A percentile compares a stretch with the other conserved stretches of the same genome.
These are phyloP conservation scores for Nemapogon koenigi DNA, from an alignment of 2,888 invertebrate genomes.

Conservation along the genomic window DNA sequence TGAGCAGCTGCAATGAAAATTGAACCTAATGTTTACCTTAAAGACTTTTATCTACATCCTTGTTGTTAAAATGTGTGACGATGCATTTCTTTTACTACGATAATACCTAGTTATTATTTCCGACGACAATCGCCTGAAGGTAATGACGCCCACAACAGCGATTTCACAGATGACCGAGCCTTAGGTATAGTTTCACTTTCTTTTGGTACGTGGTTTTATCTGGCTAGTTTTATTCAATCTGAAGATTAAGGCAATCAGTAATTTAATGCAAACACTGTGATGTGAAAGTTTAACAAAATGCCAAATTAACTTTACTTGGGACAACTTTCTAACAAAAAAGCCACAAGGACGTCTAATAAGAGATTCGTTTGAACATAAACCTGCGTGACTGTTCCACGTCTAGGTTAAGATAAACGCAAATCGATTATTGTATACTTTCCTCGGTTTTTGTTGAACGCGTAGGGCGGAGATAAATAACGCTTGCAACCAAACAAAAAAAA, in stretches of 20 bases:
- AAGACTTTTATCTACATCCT: slow-evolving; percentile 2
- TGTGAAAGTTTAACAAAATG: too few relatives aligned
- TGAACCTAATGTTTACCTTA: too few relatives aligned
- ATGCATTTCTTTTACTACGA: slow-evolving; percentile 1
- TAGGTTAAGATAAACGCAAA: slow-evolving; percentile 2
- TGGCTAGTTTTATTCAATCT: slow-evolving; percentile 1
- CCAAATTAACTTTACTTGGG: too few relatives aligned
- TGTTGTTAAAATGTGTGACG: slow-evolving; percentile 6
- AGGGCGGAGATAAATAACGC: slow-evolving; percentile 37
- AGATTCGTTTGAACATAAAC: slow-evolving; percentile 2
- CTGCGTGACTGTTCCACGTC: slow-evolving; percentile 8
- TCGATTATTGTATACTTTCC: slow-evolving; percentile 44
- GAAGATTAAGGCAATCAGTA: too few relatives aligned
- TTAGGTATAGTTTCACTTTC: slow-evolving; percentile 50
- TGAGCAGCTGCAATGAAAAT: too few relatives aligned
- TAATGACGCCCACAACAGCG: slow-evolving; percentile 20
- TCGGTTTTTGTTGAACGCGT: slow-evolving; percentile 56
- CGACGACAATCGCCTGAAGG: slow-evolving; percentile 9
- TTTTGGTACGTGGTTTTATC: slow-evolving; percentile 22
- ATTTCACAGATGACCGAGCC: slow-evolving; percentile 21
- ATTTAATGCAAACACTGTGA: too few relatives aligned
- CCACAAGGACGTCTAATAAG: too few relatives aligned
- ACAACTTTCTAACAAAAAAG: too few relatives aligned
- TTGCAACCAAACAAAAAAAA: too few relatives aligned
- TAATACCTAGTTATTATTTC: slow-evolving; percentile 1